Evolutionary conservation across 2,797 vertebrate species (phyloP).

Genomic region (Ambastaia sidthimunki): DNA sequence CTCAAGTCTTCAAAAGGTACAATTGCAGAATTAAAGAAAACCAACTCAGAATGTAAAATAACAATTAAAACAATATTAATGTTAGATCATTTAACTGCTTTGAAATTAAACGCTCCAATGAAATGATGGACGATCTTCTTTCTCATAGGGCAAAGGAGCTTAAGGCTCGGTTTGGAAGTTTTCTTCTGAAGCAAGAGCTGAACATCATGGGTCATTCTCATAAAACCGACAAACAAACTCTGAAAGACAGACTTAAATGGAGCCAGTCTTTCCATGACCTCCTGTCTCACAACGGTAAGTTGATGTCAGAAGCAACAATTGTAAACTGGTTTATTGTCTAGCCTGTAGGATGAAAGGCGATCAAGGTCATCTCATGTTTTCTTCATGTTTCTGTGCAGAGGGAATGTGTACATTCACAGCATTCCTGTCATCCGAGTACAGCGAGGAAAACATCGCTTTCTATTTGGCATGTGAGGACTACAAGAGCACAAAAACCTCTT

Average conservation of each 20-base stretch:
- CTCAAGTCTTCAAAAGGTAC: background rate
- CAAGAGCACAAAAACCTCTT: slow-evolving; percentile 82
- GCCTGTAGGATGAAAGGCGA: slow-evolving; percentile 33
- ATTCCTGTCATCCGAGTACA: slow-evolving; percentile 93
- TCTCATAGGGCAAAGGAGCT: slow-evolving; percentile 88
- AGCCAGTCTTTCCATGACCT: slow-evolving; percentile 90
- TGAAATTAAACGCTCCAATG: background rate
- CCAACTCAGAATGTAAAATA: no score
- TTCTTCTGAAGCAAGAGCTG: slow-evolving; percentile 85
- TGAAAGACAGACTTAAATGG: slow-evolving; percentile 86
- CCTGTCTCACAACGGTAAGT: slow-evolving; percentile 91
- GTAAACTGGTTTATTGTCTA: background rate
- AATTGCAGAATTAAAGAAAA: no score
- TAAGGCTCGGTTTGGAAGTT: slow-evolving; percentile 86
- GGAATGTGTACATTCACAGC: slow-evolving; percentile 90
- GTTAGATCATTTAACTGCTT: background rate
- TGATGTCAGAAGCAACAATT: background rate
- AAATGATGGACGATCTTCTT: background rate
- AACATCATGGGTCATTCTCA: slow-evolving; percentile 64
- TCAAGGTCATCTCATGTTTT: slow-evolving; percentile 19
- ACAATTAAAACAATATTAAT: background rate
- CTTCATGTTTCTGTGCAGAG: slow-evolving; percentile 72
- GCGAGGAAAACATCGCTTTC: slow-evolving; percentile 96
- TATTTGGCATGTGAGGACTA: slow-evolving; percentile 96
- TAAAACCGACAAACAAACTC: slow-evolving; percentile 72